phyloP scores from a whole-genome alignment of 2,888 invertebrate genomes.

The Chloromyia formosa region DNA sequence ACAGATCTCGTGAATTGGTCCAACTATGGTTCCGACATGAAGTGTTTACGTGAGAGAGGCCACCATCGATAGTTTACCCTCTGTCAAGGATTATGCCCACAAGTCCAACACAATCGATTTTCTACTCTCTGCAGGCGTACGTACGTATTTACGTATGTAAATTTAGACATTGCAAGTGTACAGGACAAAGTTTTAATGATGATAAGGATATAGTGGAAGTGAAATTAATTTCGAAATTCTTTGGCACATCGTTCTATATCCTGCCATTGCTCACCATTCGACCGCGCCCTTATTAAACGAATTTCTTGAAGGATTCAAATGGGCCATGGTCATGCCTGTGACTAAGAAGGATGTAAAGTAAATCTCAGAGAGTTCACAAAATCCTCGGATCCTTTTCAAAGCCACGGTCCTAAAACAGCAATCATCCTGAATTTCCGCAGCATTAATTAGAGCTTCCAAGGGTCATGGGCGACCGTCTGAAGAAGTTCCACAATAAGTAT shows the following conservation, averaged over 20 bases:
- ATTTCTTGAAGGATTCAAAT: background rate
- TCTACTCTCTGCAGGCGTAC: background rate
- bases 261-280: background rate
- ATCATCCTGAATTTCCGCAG: slow-evolving; percentile 14
- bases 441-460: slow-evolving; percentile 23
- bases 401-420: slow-evolving; percentile 14
- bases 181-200: slow-evolving; percentile 25
- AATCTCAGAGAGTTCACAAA: background rate
- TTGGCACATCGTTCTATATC: slow-evolving; percentile 15
- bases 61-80: background rate
- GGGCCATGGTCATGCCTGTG: background rate
- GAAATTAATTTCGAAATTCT: slow-evolving; percentile 30
- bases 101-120: background rate
- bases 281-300: slow-evolving; percentile 6
- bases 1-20: background rate
- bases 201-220: slow-evolving; percentile 18
- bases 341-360: background rate
- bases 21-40: background rate
- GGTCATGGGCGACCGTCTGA: background rate
- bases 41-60: background rate
- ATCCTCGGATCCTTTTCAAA: no score
- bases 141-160: no score
- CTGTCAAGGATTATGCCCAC: background rate
- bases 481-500: background rate
- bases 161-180: background rate